A percentile compares a stretch with the other conserved stretches of the same genome.
Conservation (phyloP, 2,888 invertebrate genomes). For the Copidosoma aretas region DNA sequence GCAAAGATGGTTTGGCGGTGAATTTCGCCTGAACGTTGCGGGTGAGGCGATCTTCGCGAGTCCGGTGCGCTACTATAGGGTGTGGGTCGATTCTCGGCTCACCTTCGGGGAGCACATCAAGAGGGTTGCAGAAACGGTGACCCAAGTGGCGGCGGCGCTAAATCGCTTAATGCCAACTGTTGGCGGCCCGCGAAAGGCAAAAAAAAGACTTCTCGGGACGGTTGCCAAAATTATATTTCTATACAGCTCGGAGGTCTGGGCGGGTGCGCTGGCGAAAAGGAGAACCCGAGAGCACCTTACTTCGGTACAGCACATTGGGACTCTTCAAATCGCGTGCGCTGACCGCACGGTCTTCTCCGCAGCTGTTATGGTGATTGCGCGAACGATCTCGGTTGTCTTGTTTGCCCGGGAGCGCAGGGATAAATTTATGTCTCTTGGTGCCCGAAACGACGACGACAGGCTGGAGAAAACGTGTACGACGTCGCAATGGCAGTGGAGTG, state of each 20-base stretch:
- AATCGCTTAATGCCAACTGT: not conserved
- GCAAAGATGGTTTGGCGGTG: too few relatives aligned
- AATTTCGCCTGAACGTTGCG: too few relatives aligned
- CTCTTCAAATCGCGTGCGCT: not conserved
- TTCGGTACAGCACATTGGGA: not conserved
- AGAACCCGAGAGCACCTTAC: not conserved
- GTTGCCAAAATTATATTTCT: not conserved
- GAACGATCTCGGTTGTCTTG: not conserved
- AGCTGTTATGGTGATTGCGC: not conserved
- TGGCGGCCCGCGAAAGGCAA: not conserved
- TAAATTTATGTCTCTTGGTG: not conserved
- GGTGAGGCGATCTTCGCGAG: too few relatives aligned
- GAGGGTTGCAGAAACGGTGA: not conserved
- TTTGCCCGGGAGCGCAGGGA: not conserved
- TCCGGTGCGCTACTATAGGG: too few relatives aligned
- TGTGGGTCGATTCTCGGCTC: too few relatives aligned
- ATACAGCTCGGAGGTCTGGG: not conserved
- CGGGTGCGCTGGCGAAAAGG: not conserved
- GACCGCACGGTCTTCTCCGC: not conserved
- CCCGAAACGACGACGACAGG: not conserved
- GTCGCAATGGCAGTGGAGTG: not conserved
- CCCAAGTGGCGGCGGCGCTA: not conserved
- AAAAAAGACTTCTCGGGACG: not conserved
- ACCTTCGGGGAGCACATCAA: too few relatives aligned
- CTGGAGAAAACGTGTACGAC: not conserved